Base-by-base conservation (phyloP, 64 coral and sea anemone species). In the Montipora foliosa region DNA sequence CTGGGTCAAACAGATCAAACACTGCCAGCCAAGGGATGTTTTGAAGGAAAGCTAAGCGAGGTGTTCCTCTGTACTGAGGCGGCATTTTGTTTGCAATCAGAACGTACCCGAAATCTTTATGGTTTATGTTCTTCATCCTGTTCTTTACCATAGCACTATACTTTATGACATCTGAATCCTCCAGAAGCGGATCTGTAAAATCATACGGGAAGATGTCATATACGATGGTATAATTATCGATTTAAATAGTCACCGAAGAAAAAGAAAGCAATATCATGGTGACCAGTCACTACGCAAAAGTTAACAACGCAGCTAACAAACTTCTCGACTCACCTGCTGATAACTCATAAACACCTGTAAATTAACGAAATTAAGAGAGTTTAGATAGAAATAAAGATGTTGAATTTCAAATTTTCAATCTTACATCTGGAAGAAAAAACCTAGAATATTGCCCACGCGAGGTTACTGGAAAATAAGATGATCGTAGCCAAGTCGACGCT, bases 11-110 rank as follows among this genome's bases (percentile, higher is more conserved):
- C 12, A 91, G 73, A 60, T 91, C 89, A 69, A 90, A 90, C n/a
- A 90, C 89, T 70, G 89, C 89, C 68, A 79, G 77, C 89, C 89
- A 90, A 62, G 89, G 89, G 76, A 90, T 90, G 89, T 90, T 91
- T 91, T 91, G 89, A 58, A 91, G 66, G 46, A 91, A 91, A 19
- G 89, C 48, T 6, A 91, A 44, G 46, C 52, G 48, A 7, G 79
- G 79, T 51, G 89, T 60, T 15, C 44, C 79, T 91, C 89, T 83
- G 71, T 91, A 82, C 64, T 53, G 62, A 21, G 78, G 49, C 50
- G 78, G 89, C 29, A 91, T 45, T 47, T 91, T 91, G 79, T 91
- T 91, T 12, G 78, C 89, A 19, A 91, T 82, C 13, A 91, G 22
- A 73, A 91, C 79, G 70, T 82, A 91, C 8, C 78, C 60, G 10